Conservation (phyloP, 2,113 vertebrate species). For the Sorex araneus region DNA sequence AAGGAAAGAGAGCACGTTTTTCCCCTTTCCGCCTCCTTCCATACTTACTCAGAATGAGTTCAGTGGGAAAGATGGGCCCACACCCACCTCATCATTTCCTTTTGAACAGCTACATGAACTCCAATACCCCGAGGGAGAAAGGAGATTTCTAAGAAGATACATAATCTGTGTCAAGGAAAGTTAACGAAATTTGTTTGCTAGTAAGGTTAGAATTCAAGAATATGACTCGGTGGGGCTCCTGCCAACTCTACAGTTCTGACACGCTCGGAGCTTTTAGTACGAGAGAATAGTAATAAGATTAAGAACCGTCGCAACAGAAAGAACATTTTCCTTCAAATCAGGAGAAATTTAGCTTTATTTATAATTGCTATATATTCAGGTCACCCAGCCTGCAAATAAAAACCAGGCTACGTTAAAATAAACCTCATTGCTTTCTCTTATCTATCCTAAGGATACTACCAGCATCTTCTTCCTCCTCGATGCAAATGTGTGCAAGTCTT, state of each 20-base stretch:
- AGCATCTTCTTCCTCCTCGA: not conserved
- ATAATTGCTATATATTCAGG: not conserved
- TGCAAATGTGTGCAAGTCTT: not conserved
- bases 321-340: too few relatives aligned
- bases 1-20: too few relatives aligned
- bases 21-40: not conserved
- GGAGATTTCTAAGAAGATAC: constrained; percentile 29
- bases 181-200: constrained; percentile 18
- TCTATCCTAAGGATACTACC: not conserved
- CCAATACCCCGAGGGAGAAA: not conserved
- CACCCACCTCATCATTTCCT: not conserved
- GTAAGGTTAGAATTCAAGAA: not conserved
- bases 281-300: too few relatives aligned
- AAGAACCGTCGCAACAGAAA: constrained; percentile 14
- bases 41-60: not conserved
- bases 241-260: not conserved
- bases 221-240: not conserved
- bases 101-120: not conserved
- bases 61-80: constrained; percentile 23
- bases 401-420: not conserved
- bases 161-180: not conserved
- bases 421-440: not conserved
- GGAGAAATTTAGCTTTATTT: not conserved
- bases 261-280: not conserved
- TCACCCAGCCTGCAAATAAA: not conserved